Conservation (phyloP, 1,140 invertebrate genomes). For the Drosophila pandora region DNA sequence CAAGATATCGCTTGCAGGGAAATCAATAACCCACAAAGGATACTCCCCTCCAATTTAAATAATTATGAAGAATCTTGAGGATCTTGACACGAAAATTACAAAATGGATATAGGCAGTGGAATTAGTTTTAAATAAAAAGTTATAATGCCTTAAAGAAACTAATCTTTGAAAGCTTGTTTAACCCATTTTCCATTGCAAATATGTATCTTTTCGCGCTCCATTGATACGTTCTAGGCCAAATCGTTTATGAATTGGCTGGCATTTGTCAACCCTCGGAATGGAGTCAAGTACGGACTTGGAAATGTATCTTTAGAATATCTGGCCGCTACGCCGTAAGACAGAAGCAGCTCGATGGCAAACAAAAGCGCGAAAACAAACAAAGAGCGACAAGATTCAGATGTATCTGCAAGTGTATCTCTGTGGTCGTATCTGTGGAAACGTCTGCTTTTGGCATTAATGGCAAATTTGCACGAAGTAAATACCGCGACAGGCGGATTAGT, state of each 20-base stretch:
- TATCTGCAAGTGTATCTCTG: slow-evolving; percentile 42
- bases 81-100: slow-evolving; percentile 68
- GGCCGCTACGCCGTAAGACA: slow-evolving; percentile 45
- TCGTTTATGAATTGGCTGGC: slow-evolving; percentile 31
- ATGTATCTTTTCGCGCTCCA: neutral
- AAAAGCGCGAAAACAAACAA: slow-evolving; percentile 51
- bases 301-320: slow-evolving; percentile 50
- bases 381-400: slow-evolving; percentile 61
- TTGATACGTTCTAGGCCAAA: slow-evolving; percentile 16
- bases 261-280: slow-evolving; percentile 39
- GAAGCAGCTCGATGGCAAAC: slow-evolving; percentile 48
- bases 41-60: slow-evolving; percentile 52
- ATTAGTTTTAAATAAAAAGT: neutral
- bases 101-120: slow-evolving; percentile 57
- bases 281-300: slow-evolving; percentile 40
- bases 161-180: neutral
- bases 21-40: slow-evolving; percentile 52
- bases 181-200: neutral
- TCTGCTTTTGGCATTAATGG: slow-evolving; percentile 74
- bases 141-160: neutral
- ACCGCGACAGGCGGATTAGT: slow-evolving; percentile 48
- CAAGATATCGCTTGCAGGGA: slow-evolving; percentile 50
- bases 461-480: slow-evolving; percentile 80
- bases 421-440: slow-evolving; percentile 41
- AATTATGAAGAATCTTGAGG: slow-evolving; percentile 52